Evolutionary conservation across 2,888 invertebrate genomes (phyloP).

Genomic region (Drosophila prostipennis): DNA sequence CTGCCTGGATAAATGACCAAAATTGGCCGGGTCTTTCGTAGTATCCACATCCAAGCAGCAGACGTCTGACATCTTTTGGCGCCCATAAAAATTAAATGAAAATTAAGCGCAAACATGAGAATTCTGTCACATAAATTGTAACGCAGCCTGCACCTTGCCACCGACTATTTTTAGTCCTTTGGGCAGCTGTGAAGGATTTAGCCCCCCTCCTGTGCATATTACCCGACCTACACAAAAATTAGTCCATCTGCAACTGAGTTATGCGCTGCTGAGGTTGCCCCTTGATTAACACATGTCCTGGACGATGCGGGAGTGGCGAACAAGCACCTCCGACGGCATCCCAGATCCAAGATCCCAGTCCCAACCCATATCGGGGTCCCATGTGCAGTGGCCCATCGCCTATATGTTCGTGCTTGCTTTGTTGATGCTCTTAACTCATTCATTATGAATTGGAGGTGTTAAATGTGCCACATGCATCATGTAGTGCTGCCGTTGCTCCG

Average conservation of each 20-base stretch:
- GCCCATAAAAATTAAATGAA: slow-evolving; percentile 80
- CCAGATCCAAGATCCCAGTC: slow-evolving; percentile 4
- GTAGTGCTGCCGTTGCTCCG: slow-evolving; percentile 1
- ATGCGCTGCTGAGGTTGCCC: slow-evolving; percentile 69
- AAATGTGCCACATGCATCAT: slow-evolving; percentile 62
- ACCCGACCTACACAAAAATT: slow-evolving; percentile 37
- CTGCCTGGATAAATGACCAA: slow-evolving; percentile 7
- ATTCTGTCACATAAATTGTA: slow-evolving; percentile 79
- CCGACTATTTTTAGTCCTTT: slow-evolving; percentile 70
- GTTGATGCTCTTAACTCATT: slow-evolving; percentile 78
- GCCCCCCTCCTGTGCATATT: neutral
- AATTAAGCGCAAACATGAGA: slow-evolving; percentile 81
- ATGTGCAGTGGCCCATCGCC: slow-evolving; percentile 46
- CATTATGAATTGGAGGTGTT: slow-evolving; percentile 78
- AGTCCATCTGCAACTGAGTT: slow-evolving; percentile 48
- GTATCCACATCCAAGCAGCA: slow-evolving; percentile 23
- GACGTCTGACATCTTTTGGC: slow-evolving; percentile 60
- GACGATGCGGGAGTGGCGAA: slow-evolving; percentile 60
- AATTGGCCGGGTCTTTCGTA: slow-evolving; percentile 32
- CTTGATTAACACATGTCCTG: slow-evolving; percentile 80
- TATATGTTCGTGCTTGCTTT: slow-evolving; percentile 72
- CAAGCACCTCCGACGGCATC: slow-evolving; percentile 39
- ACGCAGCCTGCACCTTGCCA: slow-evolving; percentile 58
- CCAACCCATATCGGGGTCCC: slow-evolving; percentile 4
- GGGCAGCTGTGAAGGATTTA: slow-evolving; percentile 64